Evolutionary conservation across 2,888 invertebrate species (phyloP), one percentile per base, ranked within the genome.

Genomic region (Ptycholaimellus sp.): DNA sequence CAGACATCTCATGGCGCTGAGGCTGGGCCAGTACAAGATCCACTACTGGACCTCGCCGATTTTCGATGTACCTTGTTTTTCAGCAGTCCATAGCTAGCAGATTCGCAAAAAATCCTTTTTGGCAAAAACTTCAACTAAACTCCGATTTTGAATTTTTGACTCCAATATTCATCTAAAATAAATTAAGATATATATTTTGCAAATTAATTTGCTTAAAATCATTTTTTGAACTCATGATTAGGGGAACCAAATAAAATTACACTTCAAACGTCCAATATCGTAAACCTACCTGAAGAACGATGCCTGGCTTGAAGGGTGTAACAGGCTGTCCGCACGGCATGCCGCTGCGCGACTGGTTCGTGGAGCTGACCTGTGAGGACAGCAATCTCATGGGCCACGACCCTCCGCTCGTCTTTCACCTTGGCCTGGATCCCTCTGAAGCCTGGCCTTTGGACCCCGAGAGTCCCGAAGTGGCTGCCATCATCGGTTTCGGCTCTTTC

Each of bases 1-100:
- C 27, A 52, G 63, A 41, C 57, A 62, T 37, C 43, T 67, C 39
- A 66, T 67, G 65, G 66, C 66, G 9, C 59, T 63, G 3, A 51
- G 67, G 22, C 44, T 55, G 30, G 63, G 64, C 2, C 39, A 56
- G 21, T 65, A 62, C 47, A 67, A 67, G 49, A 35, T 52, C 13
- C 54, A 54, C 41, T 54, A 46, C 41, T 50, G 47, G 37, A 54
- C 54, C 1, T 54, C 54, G 7, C 51, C 50, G 5, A 52, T 53
- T 28, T 54, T 54, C 11, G 18, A n/a, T n/a, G n/a, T n/a, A n/a
- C n/a, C n/a, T n/a, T n/a, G n/a, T n/a, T n/a, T n/a, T n/a, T n/a
- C n/a, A n/a, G n/a, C n/a, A n/a, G n/a, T n/a, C n/a, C n/a, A n/a
- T n/a, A n/a, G n/a, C n/a, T n/a, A n/a, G n/a, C n/a, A n/a, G n/a